A percentile compares a stretch with the other conserved stretches of the same genome.
phyloP scores from a whole-genome alignment of 2,113 vertebrate species.

The Coregonus clupeaformis region DNA sequence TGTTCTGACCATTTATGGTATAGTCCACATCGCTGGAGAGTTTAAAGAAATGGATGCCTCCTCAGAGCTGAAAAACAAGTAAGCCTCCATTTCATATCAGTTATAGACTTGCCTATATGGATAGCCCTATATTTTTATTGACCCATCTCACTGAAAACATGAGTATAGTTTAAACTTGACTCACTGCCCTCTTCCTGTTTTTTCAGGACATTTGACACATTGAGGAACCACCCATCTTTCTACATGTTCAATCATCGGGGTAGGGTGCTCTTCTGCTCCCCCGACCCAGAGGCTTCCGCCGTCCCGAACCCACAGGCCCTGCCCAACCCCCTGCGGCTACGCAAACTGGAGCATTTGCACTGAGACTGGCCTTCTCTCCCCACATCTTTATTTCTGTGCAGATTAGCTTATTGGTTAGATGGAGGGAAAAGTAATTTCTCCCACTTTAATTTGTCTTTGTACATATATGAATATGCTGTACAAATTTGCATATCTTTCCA shows the following conservation, averaged over 20 bases:
- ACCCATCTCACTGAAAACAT: neutral
- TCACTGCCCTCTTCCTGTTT: neutral
- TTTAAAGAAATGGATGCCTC: constrained; percentile 98
- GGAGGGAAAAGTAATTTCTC: constrained; percentile 25
- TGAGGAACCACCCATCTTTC: constrained; percentile 97
- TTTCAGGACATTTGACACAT: constrained; percentile 91
- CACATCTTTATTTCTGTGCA: constrained; percentile 45
- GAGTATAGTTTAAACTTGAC: neutral
- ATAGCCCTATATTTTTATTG: neutral
- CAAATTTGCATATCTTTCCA: constrained; percentile 63
- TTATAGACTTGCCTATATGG: neutral
- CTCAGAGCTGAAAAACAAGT: constrained; percentile 98
- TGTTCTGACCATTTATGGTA: constrained; percentile 93
- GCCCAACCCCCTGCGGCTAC: constrained; percentile 86
- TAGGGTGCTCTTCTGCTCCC: constrained; percentile 84
- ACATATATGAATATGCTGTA: constrained; percentile 69
- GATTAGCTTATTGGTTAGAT: constrained; percentile 57
- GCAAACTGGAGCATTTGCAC: constrained; percentile 91
- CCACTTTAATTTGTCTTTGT: constrained; percentile 60
- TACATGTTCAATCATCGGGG: constrained; percentile 98
- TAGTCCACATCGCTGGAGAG: constrained; percentile 93
- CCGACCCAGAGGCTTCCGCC: constrained; percentile 80
- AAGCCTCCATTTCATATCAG: constrained; percentile 36
- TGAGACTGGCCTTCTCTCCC: constrained; percentile 71
- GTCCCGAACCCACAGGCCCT: constrained; percentile 82